Evolutionary conservation across 1,140 invertebrate genomes (phyloP), one percentile per base, ranked within the genome.

Genomic region (Rhopalosiphum maidis): DNA sequence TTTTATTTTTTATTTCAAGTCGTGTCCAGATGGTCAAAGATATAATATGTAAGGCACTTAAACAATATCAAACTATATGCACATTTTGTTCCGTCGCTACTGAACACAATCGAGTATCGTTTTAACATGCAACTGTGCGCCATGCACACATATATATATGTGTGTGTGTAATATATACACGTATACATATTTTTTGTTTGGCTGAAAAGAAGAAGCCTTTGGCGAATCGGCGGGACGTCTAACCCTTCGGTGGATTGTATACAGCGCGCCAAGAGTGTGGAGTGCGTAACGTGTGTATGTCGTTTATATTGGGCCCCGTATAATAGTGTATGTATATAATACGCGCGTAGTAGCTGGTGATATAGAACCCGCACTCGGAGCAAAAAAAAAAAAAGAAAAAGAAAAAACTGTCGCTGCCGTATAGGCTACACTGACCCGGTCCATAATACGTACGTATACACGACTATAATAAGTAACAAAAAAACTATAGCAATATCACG

Each of bases 221-320:
- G 88, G 88, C 88, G 35, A 54, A 55, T 89, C 88, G 51, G 48
- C 88, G 88, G 88, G 88, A 89, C 48, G 88, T 89, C 88, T 89
- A 89, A 54, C 88, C 88, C 51, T 89, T 89, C 88, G 35, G 51
- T 6, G 51, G 88, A 55, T 89, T 55, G 11, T 51, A 89, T 41
- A 25, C 60, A n/a, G 60, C 25, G 6, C 85, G 15, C 41, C 41
- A 30, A 86, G 83, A 30, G 41, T 43, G 83, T 86, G 83, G 22
- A 82, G 83, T 85, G 37, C 30, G 25, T 21, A 85, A 15, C 37
- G 37, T 86, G 83, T 86, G 83, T 86, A 21, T 77, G 37, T 41
- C 83, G 41, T 86, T 86, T 43, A 86, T 85, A 85, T 86, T 6
- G 83, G 41, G 23, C 23, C 85, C 41, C 85, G 85, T 41, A 41